Conservation (phyloP, 1,140 invertebrate species). For the Babylonia areolata region DNA sequence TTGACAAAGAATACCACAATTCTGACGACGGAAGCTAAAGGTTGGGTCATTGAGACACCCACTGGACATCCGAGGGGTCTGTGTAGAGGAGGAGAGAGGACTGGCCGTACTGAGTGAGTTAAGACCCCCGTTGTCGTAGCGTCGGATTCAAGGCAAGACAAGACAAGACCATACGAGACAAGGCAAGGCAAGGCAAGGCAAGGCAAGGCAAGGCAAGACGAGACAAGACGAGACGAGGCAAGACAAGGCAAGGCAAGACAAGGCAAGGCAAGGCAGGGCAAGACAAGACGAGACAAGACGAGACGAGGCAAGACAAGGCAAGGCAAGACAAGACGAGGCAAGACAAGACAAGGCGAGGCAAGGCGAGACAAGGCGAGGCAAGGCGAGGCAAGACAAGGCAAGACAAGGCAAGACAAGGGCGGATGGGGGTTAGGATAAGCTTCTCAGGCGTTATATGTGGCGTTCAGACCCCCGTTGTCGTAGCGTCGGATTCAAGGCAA, state of each 20-base stretch:
- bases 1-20: too few relatives aligned
- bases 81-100: too few relatives aligned
- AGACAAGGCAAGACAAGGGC: background rate
- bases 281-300: too few relatives aligned
- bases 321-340: background rate
- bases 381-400: background rate
- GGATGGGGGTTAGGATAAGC: background rate
- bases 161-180: background rate
- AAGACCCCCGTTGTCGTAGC: too few relatives aligned
- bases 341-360: background rate
- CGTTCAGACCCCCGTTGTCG: too few relatives aligned
- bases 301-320: background rate
- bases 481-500: background rate
- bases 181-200: background rate
- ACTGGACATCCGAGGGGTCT: too few relatives aligned
- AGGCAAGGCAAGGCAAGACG: too few relatives aligned
- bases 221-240: too few relatives aligned
- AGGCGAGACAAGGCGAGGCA: background rate
- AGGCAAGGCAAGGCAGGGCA: background rate
- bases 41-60: too few relatives aligned
- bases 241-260: background rate
- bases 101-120: too few relatives aligned
- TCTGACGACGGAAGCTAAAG: too few relatives aligned
- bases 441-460: too few relatives aligned
- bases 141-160: background rate